Evolutionary conservation across 2,113 vertebrate genomes (phyloP).

Genomic region (Pangasianodon gigas): DNA sequence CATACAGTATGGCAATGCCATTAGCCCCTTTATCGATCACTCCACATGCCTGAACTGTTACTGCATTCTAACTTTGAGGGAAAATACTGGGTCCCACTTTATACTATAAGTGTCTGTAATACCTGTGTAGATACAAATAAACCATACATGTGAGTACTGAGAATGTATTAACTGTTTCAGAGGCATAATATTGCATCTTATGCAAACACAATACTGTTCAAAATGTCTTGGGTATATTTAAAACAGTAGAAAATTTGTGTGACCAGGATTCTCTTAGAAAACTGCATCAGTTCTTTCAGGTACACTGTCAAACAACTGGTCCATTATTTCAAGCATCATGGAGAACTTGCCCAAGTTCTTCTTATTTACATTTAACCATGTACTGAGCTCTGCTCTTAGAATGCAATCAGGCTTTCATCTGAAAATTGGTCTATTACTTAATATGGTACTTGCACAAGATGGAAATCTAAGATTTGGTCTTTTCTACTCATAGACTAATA

Average conservation of each 20-base stretch:
- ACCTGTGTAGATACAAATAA: neutral
- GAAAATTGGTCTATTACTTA: neutral
- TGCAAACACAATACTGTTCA: neutral
- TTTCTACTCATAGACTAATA: neutral
- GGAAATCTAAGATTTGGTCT: neutral
- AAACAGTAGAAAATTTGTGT: neutral
- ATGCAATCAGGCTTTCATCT: neutral
- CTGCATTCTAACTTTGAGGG: neutral
- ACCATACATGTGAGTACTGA: neutral
- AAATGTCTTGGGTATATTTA: neutral
- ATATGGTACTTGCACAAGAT: neutral
- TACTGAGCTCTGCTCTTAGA: neutral
- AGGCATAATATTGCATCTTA: neutral
- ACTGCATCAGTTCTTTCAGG: neutral
- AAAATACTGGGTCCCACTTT: neutral
- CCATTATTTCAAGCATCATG: neutral
- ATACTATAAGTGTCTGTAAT: neutral
- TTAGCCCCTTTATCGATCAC: neutral
- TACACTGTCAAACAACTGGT: neutral
- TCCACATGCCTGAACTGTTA: neutral
- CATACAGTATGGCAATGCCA: neutral
- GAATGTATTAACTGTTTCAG: neutral
- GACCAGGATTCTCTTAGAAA: neutral
- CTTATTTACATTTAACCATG: neutral
- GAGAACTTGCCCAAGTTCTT: neutral